Evolutionary conservation across 1,140 invertebrate genomes (phyloP), one percentile per base, ranked within the genome.

Genomic region (Teleopsis dalmanni): DNA sequence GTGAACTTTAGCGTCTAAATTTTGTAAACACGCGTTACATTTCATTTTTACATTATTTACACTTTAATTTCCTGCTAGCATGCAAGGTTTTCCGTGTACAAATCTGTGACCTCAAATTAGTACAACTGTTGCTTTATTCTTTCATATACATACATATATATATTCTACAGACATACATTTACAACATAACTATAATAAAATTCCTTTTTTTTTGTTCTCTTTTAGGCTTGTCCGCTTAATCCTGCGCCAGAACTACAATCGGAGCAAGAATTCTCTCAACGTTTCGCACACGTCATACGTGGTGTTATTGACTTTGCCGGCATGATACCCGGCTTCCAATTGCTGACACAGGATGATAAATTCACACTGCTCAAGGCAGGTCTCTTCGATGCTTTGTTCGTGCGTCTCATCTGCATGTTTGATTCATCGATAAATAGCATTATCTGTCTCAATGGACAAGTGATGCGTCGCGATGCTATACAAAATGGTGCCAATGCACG

Each of bases 221-320:
- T 82, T 9, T 79, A 95, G 92, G 90, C 91, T 47, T 97, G 93
- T 71, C 93, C 93, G 23, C 72, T 95, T 57, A 96, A 97, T 75
- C 90, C 91, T 48, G 93, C 93, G 63, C 88, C 91, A 29, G 84
- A 88, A 62, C 82, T 90, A 37, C 85, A 89, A 60, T 88, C 88
- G 56, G 85, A 91, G 66, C 87, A 93, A 70, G 88, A 92, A 61
- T 94, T 94, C 71, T 91, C 88, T 40, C 88, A 94, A 72, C 78
- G 92, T 60, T 95, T 96, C 72, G 92, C 91, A 14, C 91, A 93
- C 51, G 91, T 92, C 29, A 95, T 98, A 58, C 87, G 91, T 58
- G 94, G 93, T 40, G 94, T 98, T 3, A 94, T 98, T 36, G 92
- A 95, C 66, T 99, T 98, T 72, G 95, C 95, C 55, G 96, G 96